Evolutionary conservation across 2,113 vertebrate genomes (phyloP).

Genomic region (Lophius piscatorius): DNA sequence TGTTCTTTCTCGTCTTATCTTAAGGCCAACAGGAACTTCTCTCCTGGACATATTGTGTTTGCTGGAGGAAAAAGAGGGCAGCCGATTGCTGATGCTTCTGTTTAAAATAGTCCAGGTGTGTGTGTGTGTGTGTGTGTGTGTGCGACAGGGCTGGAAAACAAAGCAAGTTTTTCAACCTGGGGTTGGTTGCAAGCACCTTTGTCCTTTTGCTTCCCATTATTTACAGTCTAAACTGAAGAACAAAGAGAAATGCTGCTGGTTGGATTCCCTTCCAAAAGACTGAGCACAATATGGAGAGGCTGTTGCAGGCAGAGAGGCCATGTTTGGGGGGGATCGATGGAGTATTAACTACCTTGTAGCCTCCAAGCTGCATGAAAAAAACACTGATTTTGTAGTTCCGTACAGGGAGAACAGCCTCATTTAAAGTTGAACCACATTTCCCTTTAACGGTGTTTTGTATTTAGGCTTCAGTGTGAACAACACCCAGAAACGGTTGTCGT

Average conservation of each 20-base stretch:
- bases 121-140: constrained; percentile 47
- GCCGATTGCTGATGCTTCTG: constrained; percentile 55
- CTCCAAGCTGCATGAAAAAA: not conserved
- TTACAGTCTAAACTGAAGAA: constrained; percentile 52
- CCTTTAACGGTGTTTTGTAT: not conserved
- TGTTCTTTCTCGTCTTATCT: too few relatives aligned
- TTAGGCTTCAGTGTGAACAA: not conserved
- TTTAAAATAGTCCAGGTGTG: constrained; percentile 60
- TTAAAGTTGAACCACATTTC: too few relatives aligned
- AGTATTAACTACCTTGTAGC: constrained; percentile 23
- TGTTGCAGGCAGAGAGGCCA: constrained; percentile 53
- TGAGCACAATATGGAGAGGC: constrained; percentile 72
- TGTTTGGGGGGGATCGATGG: constrained; percentile 22
- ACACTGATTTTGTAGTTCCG: too few relatives aligned
- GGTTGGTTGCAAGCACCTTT: constrained; percentile 62
- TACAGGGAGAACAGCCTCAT: too few relatives aligned
- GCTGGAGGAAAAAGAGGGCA: constrained; percentile 7
- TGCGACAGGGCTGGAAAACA: constrained; percentile 38
- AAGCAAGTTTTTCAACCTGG: constrained; percentile 54
- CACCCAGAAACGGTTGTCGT: too few relatives aligned
- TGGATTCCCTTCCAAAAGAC: constrained; percentile 78
- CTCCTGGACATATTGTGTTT: constrained; percentile 4
- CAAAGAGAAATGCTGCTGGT: constrained; percentile 81
- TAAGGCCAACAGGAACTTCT: not conserved
- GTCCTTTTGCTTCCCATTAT: constrained; percentile 65